phyloP scores from a whole-genome alignment of 1,140 invertebrate genomes.

The Ceratitis capitata region DNA sequence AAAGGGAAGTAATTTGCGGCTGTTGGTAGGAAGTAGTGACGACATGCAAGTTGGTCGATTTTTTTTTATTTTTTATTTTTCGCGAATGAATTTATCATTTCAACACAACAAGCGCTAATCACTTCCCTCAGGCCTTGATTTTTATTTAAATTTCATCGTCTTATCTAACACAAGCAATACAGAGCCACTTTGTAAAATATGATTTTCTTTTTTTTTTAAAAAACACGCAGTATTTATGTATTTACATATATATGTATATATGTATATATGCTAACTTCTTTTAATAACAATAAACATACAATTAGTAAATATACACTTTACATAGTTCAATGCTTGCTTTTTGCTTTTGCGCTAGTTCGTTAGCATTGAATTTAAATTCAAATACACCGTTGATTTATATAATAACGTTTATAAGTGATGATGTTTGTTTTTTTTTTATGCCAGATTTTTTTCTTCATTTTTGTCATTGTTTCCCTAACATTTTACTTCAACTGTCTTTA shows the following conservation, averaged over 20 bases:
- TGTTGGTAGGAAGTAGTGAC: neutral
- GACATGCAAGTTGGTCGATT: neutral
- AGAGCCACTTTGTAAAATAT: neutral
- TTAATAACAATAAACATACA: conserved; percentile 10
- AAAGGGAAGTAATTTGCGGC: neutral
- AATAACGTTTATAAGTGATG: neutral
- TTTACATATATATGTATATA: too few species aligned
- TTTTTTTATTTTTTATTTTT: neutral
- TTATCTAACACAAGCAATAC: conserved; percentile 17
- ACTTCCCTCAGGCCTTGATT: neutral
- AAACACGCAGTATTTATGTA: neutral
- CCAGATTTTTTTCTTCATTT: neutral
- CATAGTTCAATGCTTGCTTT: neutral
- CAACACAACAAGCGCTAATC: neutral
- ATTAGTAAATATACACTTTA: conserved; percentile 13
- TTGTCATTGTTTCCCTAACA: neutral
- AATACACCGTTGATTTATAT: neutral
- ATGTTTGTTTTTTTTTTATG: neutral
- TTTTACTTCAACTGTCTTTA: neutral
- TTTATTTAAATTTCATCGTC: neutral
- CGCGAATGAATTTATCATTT: neutral
- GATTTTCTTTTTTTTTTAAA: neutral
- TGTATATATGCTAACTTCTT: neutral
- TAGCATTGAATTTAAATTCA: neutral
- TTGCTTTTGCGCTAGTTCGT: neutral